Evolutionary conservation across 2,888 invertebrate genomes (phyloP), one percentile per base, ranked within the genome.

Genomic region (Clostera curtula): DNA sequence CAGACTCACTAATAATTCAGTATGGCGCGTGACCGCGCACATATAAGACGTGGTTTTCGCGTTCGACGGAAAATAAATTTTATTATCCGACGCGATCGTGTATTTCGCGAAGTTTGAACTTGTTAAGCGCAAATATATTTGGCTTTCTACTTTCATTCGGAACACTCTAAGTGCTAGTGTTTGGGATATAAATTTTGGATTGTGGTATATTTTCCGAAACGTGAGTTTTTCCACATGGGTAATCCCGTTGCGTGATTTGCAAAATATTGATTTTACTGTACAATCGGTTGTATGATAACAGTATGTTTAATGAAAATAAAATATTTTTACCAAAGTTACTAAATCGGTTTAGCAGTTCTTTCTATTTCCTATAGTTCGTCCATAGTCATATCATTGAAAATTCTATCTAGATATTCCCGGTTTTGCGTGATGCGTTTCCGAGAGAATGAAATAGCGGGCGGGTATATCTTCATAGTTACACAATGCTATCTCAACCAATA

Each of bases 21-120:
- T 80, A 59, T 40, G 56, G 64, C 76, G 76, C 73, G 70, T 69
- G 74, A 68, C 66, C 56, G 67, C 69, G 69, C 58, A 49, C 53
- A 39, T 40, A 43, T 31, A 41, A 54, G 63, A 60, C 68, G 70
- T 55, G 63, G 49, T 43, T 30, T 51, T 36, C 39, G 32, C 49
- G 41, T 39, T 31, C 40, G 37, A 44, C 40, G 34, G 43, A 43
- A 38, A 44, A 39, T 35, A 44, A 43, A 38, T 44, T 35, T 36
- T 43, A 43, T 38, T 46, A 39, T 35, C 35, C 37, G 34, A 40
- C 48, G 52, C 56, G 60, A 60, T 64, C 65, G 65, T 55, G 49
- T 57, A 56, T 60, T 48, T 60, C 45, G 40, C 44, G 49, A 42
- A 50, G 49, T 58, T 50, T 40, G 42, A 55, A 48, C 51, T 53